These are phyloP conservation scores for Clarias magur DNA, from an alignment of 2,113 vertebrate species.

Conservation along the genomic window DNA sequence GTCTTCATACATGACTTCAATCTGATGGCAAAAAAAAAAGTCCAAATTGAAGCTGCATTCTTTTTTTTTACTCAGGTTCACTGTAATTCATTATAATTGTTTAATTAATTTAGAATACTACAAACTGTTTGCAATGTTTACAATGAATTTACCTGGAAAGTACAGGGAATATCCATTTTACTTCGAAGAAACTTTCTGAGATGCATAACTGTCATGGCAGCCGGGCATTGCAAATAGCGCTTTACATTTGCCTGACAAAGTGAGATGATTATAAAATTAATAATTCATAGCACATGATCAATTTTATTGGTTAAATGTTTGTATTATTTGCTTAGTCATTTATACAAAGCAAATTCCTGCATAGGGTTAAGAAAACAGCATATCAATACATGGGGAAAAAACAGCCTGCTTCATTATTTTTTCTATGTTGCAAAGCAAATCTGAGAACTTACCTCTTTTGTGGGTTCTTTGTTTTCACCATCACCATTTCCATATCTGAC, in stretches of 20 bases:
- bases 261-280: background rate
- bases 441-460: slow-evolving; percentile 75
- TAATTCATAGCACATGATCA: background rate
- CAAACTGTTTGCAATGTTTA: background rate
- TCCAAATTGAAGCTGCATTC: no score
- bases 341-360: background rate
- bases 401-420: background rate
- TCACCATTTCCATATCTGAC: slow-evolving; percentile 74
- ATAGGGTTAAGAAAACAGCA: background rate
- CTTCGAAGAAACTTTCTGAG: slow-evolving; percentile 96
- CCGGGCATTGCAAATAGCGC: slow-evolving; percentile 94
- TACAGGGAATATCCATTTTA: slow-evolving; percentile 98
- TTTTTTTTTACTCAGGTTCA: no score
- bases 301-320: background rate
- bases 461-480: slow-evolving; percentile 80
- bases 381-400: background rate
- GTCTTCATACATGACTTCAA: slow-evolving; percentile 99
- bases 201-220: slow-evolving; percentile 99
- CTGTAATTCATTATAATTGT: background rate
- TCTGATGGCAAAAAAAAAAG: slow-evolving; percentile 69
- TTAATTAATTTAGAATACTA: background rate
- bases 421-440: background rate
- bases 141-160: slow-evolving; percentile 82
- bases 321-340: background rate
- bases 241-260: slow-evolving; percentile 85